Conservation (phyloP, 2,888 invertebrate genomes). For the Unio delphinus region DNA sequence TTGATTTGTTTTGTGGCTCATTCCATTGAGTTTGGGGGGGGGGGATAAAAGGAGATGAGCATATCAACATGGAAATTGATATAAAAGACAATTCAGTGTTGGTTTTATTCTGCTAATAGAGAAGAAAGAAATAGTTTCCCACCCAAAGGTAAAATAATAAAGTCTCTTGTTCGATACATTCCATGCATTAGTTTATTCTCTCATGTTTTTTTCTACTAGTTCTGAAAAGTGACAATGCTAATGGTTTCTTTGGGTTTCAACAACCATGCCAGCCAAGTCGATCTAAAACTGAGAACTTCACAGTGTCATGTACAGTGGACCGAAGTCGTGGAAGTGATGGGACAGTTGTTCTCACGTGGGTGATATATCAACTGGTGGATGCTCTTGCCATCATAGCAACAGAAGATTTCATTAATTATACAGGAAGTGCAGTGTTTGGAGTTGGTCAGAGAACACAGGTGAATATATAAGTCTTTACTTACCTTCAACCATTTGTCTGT, state of each 20-base stretch:
- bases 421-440: constrained; percentile 57
- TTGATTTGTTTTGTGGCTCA: too few species aligned
- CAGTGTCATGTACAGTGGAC: constrained; percentile 53
- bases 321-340: constrained; percentile 63
- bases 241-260: constrained; percentile 67
- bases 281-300: constrained; percentile 38
- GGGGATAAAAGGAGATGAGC: too few species aligned
- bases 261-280: constrained; percentile 52
- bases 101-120: too few species aligned
- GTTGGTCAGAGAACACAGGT: constrained; percentile 63
- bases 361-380: constrained; percentile 38
- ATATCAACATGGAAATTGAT: too few species aligned
- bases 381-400: constrained; percentile 25
- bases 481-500: too few species aligned
- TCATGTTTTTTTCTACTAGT: constrained; percentile 46
- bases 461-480: neutral
- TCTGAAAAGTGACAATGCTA: constrained; percentile 70
- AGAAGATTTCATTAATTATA: constrained; percentile 57
- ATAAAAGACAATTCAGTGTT: too few species aligned
- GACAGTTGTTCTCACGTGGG: constrained; percentile 61
- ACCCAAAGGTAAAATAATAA: too few species aligned
- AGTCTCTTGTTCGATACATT: neutral
- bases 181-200: neutral
- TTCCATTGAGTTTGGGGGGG: too few species aligned
- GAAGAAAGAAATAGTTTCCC: too few species aligned